A percentile compares a stretch with the other conserved stretches of the same genome.
Evolutionary conservation across 2,888 invertebrate species (phyloP).

Genomic region (Tetranychus piercei): DNA sequence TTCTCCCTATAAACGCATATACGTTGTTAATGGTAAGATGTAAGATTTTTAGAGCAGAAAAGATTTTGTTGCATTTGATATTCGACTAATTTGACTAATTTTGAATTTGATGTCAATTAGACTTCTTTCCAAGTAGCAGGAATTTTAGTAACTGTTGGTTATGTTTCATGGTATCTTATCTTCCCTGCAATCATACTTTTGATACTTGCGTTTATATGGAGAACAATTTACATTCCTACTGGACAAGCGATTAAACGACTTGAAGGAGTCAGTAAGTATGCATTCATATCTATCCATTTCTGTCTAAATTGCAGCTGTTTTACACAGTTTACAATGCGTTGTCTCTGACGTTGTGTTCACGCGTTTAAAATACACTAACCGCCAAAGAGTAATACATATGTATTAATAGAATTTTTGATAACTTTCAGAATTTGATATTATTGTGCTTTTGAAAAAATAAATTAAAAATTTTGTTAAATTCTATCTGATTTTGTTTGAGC

Average conservation of each 20-base stretch:
- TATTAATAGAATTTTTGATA: too few species aligned
- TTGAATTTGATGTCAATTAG: background rate
- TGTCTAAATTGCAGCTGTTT: too few species aligned
- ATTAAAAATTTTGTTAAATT: too few species aligned
- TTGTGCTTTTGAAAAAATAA: too few species aligned
- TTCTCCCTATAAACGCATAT: slow-evolving; percentile 34
- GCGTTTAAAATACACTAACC: too few species aligned
- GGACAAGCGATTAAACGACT: slow-evolving; percentile 38
- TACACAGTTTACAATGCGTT: too few species aligned
- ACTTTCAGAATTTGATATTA: too few species aligned
- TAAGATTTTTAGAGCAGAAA: too few species aligned
- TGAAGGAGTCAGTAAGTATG: slow-evolving; percentile 47
- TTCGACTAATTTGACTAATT: slow-evolving; percentile 6
- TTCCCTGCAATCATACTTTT: slow-evolving; percentile 33
- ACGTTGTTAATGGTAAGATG: slow-evolving; percentile 33
- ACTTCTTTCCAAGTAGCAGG: background rate
- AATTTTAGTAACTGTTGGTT: background rate
- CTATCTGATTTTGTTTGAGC: too few species aligned
- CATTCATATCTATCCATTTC: too few species aligned
- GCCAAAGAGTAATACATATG: too few species aligned
- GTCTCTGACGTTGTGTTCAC: too few species aligned
- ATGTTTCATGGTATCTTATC: slow-evolving; percentile 28
- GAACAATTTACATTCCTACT: slow-evolving; percentile 36
- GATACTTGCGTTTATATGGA: slow-evolving; percentile 33
- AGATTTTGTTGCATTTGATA: background rate